A percentile compares a stretch with the other conserved stretches of the same genome.
Evolutionary conservation across 2,797 vertebrate species (phyloP).

Genomic region (Amphiprion clarkii): DNA sequence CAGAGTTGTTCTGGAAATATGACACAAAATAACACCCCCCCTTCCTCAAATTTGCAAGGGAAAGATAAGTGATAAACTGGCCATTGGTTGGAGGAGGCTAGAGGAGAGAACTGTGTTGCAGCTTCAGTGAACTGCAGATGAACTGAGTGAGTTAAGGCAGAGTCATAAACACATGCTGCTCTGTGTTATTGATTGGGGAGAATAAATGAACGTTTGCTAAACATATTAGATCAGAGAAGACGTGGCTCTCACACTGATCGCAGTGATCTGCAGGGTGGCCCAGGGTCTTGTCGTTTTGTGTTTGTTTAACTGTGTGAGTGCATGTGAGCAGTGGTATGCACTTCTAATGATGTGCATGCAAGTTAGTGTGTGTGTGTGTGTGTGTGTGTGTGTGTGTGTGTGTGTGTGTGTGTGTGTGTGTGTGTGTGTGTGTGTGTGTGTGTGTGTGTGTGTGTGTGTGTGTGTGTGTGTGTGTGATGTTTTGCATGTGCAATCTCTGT

Average conservation of each 20-base stretch:
- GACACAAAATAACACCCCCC: slow-evolving; percentile 27
- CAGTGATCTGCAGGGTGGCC: slow-evolving; percentile 78
- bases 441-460: slow-evolving; percentile 22
- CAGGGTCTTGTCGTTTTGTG: slow-evolving; percentile 57
- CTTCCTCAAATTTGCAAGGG: slow-evolving; percentile 13
- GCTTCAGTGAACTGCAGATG: slow-evolving; percentile 80
- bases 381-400: too few species aligned
- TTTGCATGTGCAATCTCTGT: slow-evolving; percentile 29
- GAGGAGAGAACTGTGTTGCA: slow-evolving; percentile 46
- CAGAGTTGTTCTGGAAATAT: slow-evolving; percentile 70
- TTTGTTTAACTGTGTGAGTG: slow-evolving; percentile 61
- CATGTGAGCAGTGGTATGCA: slow-evolving; percentile 30
- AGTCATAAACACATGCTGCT: slow-evolving; percentile 81
- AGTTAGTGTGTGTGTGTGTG: too few species aligned
- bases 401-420: too few species aligned
- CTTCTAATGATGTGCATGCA: slow-evolving; percentile 38
- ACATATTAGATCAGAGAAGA: slow-evolving; percentile 82
- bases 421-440: too few species aligned
- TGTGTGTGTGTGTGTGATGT: slow-evolving; percentile 20
- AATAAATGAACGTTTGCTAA: slow-evolving; percentile 85
- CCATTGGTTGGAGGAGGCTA: slow-evolving; percentile 44
- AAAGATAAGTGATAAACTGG: slow-evolving; percentile 41
- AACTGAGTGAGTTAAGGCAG: slow-evolving; percentile 76
- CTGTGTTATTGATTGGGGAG: slow-evolving; percentile 78
- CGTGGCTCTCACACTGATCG: slow-evolving; percentile 67